phyloP scores from a whole-genome alignment of 2,113 vertebrate genomes.

The Choloepus hoffmanni region DNA sequence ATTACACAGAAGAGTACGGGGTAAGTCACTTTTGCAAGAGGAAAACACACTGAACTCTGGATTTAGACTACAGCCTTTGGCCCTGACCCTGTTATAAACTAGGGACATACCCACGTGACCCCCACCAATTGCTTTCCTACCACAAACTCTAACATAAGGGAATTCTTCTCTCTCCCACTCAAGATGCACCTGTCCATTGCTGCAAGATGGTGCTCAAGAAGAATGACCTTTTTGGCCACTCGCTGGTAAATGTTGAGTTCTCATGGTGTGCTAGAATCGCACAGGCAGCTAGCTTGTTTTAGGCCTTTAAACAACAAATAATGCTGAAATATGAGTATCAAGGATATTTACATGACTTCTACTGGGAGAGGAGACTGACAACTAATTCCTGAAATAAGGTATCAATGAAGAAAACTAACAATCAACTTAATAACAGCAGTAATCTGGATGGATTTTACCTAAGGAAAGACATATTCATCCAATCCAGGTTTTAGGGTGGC shows the following conservation, averaged over 20 bases:
- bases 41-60: background rate
- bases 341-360: background rate
- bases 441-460: background rate
- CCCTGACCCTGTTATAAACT: background rate
- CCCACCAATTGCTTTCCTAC: background rate
- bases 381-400: background rate
- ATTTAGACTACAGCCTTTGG: background rate
- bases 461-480: background rate
- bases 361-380: background rate
- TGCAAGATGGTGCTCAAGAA: background rate
- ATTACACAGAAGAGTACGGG: background rate
- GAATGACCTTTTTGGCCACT: background rate
- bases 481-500: background rate
- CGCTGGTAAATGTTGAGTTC: background rate
- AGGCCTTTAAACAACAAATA: background rate
- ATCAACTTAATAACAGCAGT: background rate
- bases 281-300: background rate
- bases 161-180: background rate
- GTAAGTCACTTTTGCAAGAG: background rate
- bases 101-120: rapidly evolving
- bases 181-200: background rate
- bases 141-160: too few species aligned
- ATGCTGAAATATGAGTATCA: background rate
- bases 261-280: background rate
- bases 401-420: background rate